phyloP scores from a whole-genome alignment of 2,888 invertebrate species.

The Helicoverpa assulta region DNA sequence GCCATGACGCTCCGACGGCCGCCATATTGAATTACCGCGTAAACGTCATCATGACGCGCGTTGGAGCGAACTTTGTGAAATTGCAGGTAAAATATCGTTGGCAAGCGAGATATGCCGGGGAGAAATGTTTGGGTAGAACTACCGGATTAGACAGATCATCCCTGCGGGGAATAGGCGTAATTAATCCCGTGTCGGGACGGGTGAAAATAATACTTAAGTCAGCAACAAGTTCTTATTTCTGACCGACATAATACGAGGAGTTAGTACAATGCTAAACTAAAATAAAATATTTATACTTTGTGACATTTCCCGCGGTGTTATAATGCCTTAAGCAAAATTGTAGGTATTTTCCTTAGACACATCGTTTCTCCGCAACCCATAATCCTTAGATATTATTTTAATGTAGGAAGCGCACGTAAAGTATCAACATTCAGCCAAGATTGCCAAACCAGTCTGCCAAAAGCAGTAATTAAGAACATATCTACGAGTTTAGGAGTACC shows the following conservation, averaged over 20 bases:
- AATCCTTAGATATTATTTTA: conserved; percentile 18
- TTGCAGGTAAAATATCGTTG: conserved; percentile 63
- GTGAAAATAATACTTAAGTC: conserved; percentile 28
- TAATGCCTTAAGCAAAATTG: no score
- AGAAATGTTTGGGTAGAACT: conserved; percentile 37
- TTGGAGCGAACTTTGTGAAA: conserved; percentile 65
- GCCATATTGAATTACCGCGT: conserved; percentile 81
- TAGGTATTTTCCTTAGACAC: no score
- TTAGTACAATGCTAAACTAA: neutral
- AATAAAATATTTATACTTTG: no score
- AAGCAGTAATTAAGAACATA: conserved; percentile 33
- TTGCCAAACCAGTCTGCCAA: conserved; percentile 47
- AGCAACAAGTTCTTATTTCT: conserved; percentile 34
- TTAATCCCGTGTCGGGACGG: conserved; percentile 28
- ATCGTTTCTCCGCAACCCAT: conserved; percentile 20
- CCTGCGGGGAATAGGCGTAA: conserved; percentile 19
- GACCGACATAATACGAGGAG: conserved; percentile 10
- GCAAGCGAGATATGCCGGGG: conserved; percentile 33
- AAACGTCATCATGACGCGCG: conserved; percentile 69
- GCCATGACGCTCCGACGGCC: conserved; percentile 70
- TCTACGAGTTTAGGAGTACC: conserved; percentile 30
- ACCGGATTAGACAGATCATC: conserved; percentile 38
- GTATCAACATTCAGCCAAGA: conserved; percentile 20
- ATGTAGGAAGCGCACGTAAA: conserved; percentile 20
- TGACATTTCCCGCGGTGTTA: no score